These are phyloP conservation scores for Aphodius granarius DNA, from an alignment of 2,888 invertebrate genomes.

Conservation along the genomic window DNA sequence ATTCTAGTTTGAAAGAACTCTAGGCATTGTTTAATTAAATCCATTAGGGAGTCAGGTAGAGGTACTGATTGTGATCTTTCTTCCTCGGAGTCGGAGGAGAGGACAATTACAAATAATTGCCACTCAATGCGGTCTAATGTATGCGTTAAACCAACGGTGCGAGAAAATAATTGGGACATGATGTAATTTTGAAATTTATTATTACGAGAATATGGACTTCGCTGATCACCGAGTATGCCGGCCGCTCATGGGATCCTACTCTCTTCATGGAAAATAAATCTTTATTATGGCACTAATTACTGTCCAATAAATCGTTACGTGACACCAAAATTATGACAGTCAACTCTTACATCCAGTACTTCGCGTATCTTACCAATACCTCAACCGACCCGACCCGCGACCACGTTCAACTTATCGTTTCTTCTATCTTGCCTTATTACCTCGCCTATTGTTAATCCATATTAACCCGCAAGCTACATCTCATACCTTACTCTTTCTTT, in stretches of 20 bases:
- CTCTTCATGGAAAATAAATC: slow-evolving; percentile 36
- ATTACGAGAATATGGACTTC: slow-evolving; percentile 42
- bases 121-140: slow-evolving; percentile 39
- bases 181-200: slow-evolving; percentile 54
- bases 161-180: slow-evolving; percentile 56
- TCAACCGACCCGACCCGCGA: slow-evolving; percentile 2
- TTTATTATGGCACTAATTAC: slow-evolving; percentile 38
- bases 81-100: neutral
- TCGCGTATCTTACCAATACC: neutral
- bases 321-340: slow-evolving; percentile 30
- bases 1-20: too few relatives aligned
- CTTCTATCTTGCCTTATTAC: neutral
- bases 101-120: neutral
- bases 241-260: slow-evolving; percentile 29
- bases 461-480: neutral
- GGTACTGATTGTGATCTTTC: neutral
- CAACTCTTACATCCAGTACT: neutral
- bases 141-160: slow-evolving; percentile 54
- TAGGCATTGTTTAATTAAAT: neutral
- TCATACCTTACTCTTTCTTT: neutral
- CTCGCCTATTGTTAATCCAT: neutral
- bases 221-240: slow-evolving; percentile 21
- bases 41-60: neutral
- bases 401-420: slow-evolving; percentile 4
- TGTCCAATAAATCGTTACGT: slow-evolving; percentile 37